Percentiles rank a stretch among this genome's conserved stretches.
phyloP scores from a whole-genome alignment of 1,140 invertebrate species.

The Capitella teleta region DNA sequence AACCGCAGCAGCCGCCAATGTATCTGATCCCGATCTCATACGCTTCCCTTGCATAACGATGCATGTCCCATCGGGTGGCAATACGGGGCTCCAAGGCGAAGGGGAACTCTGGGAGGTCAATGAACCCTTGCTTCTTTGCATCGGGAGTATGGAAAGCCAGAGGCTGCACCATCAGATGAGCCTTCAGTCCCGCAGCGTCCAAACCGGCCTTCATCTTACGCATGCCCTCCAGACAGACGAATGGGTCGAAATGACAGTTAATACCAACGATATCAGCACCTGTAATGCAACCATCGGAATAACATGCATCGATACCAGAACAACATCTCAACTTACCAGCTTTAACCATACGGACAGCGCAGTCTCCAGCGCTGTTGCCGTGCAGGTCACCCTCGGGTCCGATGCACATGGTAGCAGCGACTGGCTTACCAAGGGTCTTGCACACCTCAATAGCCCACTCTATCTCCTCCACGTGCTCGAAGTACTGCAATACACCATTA shows the following conservation, averaged over 20 bases:
- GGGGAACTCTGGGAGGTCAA: conserved; percentile 43
- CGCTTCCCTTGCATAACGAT: conserved; percentile 37
- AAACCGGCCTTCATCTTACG: conserved; percentile 37
- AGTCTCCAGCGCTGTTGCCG: conserved; percentile 31
- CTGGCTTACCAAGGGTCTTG: conserved; percentile 23
- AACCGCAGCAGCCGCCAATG: conserved; percentile 41
- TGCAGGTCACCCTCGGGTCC: conserved; percentile 42
- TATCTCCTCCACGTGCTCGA: conserved; percentile 43
- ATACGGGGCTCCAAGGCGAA: conserved; percentile 41
- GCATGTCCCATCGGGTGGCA: conserved; percentile 41
- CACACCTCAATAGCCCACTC: conserved; percentile 42
- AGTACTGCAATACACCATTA: conserved; percentile 29
- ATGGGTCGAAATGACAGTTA: conserved; percentile 43
- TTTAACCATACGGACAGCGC: conserved; percentile 40
- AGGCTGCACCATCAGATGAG: conserved; percentile 38
- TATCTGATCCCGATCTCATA: conserved; percentile 41
- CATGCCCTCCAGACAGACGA: conserved; percentile 28
- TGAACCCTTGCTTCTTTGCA: conserved; percentile 41
- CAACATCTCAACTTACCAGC: conserved; percentile 29
- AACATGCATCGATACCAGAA: too few species aligned
- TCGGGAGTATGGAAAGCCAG: conserved; percentile 40
- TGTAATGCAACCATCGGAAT: conserved; percentile 3
- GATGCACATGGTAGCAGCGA: conserved; percentile 42
- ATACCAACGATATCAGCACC: conserved; percentile 41
- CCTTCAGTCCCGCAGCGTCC: conserved; percentile 24